Conservation (phyloP, 2,113 vertebrate species). For the Psittacus erithacus region DNA sequence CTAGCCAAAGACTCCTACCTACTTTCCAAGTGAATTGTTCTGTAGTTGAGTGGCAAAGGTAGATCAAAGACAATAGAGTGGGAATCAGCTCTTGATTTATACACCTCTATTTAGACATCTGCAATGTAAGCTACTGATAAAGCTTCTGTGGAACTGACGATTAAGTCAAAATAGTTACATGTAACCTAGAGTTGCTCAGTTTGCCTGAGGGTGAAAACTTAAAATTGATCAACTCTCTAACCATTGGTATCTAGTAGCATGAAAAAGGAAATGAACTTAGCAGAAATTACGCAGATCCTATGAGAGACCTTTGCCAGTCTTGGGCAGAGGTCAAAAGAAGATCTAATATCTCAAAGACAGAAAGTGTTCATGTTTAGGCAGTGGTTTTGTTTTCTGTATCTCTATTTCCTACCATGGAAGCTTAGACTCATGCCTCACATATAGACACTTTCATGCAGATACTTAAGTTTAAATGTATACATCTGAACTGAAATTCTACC, state of each 20-base stretch:
- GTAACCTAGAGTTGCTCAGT: not conserved
- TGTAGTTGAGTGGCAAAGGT: not conserved
- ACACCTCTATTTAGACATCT: not conserved
- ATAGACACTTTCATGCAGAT: not conserved
- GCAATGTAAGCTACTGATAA: not conserved
- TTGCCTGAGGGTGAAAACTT: not conserved
- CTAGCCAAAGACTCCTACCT: not conserved
- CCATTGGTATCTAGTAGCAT: not conserved
- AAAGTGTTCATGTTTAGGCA: not conserved
- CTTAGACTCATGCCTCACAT: not conserved
- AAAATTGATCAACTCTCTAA: not conserved
- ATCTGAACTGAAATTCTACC: not conserved
- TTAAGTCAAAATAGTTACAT: fast-evolving
- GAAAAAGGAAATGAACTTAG: not conserved
- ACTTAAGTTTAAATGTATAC: not conserved
- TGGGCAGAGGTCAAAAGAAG: not conserved
- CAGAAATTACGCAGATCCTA: not conserved
- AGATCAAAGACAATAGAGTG: not conserved
- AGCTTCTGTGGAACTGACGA: not conserved
- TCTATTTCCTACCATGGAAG: not conserved
- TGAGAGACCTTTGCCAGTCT: not conserved
- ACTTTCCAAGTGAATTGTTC: not conserved
- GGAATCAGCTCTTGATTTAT: not conserved
- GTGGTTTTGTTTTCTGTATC: not conserved
- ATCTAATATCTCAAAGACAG: not conserved